These are phyloP conservation scores for Amphiprion percula DNA, from an alignment of 2,113 vertebrate species.

Conservation along the genomic window DNA sequence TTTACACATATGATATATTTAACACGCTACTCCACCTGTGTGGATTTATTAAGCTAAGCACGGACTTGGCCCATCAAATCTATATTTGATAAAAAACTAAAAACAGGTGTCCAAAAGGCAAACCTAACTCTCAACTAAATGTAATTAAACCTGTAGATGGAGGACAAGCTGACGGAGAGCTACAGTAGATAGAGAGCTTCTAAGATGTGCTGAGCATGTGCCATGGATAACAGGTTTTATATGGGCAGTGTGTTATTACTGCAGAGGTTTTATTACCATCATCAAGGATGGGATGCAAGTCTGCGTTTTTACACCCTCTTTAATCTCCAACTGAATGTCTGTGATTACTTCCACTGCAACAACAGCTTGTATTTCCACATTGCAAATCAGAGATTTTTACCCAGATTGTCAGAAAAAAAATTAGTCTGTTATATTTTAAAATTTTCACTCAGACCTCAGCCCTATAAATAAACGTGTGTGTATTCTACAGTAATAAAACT, in stretches of 20 bases:
- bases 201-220: conserved; percentile 75
- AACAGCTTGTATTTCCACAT: conserved; percentile 48
- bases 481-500: background rate
- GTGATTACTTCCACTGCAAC: conserved; percentile 59
- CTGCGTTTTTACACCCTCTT: conserved; percentile 67
- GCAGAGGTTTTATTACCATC: conserved; percentile 73
- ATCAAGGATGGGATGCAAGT: conserved; percentile 73
- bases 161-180: background rate
- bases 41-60: no score
- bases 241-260: conserved; percentile 71
- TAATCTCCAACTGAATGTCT: conserved; percentile 70
- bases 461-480: background rate
- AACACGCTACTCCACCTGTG: no score
- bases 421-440: background rate
- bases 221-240: conserved; percentile 74
- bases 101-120: no score
- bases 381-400: conserved; percentile 24
- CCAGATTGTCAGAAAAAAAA: background rate
- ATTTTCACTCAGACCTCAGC: background rate
- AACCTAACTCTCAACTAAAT: background rate
- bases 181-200: conserved; percentile 23
- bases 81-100: no score
- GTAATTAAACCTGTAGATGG: conserved; percentile 14
- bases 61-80: no score
- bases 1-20: no score